Base-by-base conservation (phyloP, 2,888 invertebrate species). In the Himalopsyche tibetana region DNA sequence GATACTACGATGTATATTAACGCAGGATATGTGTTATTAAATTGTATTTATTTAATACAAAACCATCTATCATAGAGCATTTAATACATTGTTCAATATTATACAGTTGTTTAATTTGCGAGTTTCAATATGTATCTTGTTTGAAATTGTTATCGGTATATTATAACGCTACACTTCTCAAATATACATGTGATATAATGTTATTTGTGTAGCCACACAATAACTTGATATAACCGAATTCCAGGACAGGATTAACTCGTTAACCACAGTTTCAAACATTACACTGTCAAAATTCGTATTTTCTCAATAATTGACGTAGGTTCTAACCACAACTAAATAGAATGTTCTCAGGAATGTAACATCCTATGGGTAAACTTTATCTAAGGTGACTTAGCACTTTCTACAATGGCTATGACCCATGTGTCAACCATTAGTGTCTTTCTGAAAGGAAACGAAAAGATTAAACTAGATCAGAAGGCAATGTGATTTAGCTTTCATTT, bases 361-460 rank as follows among this genome's bases (percentile, higher is more conserved):
- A 63, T 63, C 63, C 63, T 63, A 19, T 28, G 63, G 19, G 19
- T 63, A 63, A 63, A 63, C 19, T 63, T 63, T 63, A 63, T 63
- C 63, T 63, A 63, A 63, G 63, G 63, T 63, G 63, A 63, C 63
- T 63, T 63, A 63, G 63, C 63, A 63, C 63, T 63, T 63, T 63
- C 63, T 8, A 63, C 63, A 63, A 63, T 63, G 63, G 19, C 63
- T 63, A 63, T 63, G 63, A 63, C 63, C 63, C 63, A 63, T 63
- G 63, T 63, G 63, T 63, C 63, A 63, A 19, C 63, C 63, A 63
- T 63, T 63, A 63, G 63, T 63, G 63, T 63, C 63, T 63, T 63
- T 63, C 63, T 63, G 19, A 63, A 63, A 63, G 63, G 63, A 63
- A 63, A 63, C 63, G 63, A 63, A 63, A 63, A 63, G 63, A 63